These are phyloP conservation scores for Drosophila sordidula DNA, from an alignment of 2,888 invertebrate species.

Conservation along the genomic window DNA sequence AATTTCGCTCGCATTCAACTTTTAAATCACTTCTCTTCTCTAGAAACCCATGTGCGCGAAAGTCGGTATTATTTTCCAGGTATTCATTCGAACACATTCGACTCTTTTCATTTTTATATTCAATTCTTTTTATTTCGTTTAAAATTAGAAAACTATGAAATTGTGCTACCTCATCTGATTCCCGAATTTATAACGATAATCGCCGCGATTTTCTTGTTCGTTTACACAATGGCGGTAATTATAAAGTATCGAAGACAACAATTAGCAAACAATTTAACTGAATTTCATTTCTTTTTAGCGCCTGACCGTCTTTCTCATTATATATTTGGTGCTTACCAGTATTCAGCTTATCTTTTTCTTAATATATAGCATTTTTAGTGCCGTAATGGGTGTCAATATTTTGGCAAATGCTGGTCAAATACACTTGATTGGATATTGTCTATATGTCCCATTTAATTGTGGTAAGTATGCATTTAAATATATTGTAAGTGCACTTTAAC, in stretches of 20 bases:
- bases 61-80: constrained; percentile 3
- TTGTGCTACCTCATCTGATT: not conserved
- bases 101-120: too few species aligned
- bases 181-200: constrained; percentile 1
- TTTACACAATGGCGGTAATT: constrained; percentile 19
- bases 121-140: not conserved
- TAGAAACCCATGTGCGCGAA: not conserved
- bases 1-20: not conserved
- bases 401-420: constrained; percentile 9
- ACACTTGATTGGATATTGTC: constrained; percentile 29
- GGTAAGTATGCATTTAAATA: constrained; percentile 15
- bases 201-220: constrained; percentile 12
- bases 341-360: constrained; percentile 13
- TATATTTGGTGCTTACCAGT: constrained; percentile 1
- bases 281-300: not conserved
- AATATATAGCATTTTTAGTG: constrained; percentile 3
- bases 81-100: not conserved
- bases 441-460: not conserved
- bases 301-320: not conserved
- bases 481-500: too few species aligned
- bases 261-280: not conserved
- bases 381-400: constrained; percentile 5
- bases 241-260: too few species aligned
- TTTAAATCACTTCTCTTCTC: not conserved
- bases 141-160: not conserved